Evolutionary conservation across 2,113 vertebrate species (phyloP), one percentile per base, ranked within the genome.

Genomic region (Pelmatolapia mariae): DNA sequence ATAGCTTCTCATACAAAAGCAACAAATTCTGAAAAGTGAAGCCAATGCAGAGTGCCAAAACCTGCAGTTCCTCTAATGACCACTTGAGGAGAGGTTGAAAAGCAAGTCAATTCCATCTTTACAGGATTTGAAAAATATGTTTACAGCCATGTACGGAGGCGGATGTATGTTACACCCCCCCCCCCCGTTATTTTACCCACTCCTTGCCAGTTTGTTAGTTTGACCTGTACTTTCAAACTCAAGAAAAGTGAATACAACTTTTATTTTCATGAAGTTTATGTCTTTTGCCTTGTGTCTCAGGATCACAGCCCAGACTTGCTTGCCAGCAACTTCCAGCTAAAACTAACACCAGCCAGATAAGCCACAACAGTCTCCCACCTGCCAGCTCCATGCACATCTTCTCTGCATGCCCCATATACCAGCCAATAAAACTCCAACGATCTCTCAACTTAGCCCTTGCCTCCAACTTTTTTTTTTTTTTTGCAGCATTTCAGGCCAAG

Each of bases 161-260:
- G 9, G n/a, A n/a, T n/a, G n/a, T n/a, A n/a, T n/a, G n/a, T n/a
- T n/a, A n/a, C 22, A 11, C 45, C 45, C 3, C 18, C 18, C 3
- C 7, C 1, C 7, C 1, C 8, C 1, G 2, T n/a, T 0, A 2
- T 45, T 45, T 73, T 26, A 45, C 6, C 10, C 8, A 29, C 24
- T 47, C 16, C 40, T 19, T 1, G 6, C 24, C 43, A 50, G 43
- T 76, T 3, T 47, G 43, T 45, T 73, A 45, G 15, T 76, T 47
- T 76, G 24, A 47, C 43, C 15, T 73, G 68, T 45, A 29, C 3
- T 50, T 11, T 50, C 4, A 29, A 76, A 76, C 71, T 76, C 10
- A 29, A 50, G 71, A 50, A 31, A 50, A 76, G 10, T 47, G 16
- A 47, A 76, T 76, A 5, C 10, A 78, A 47, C 24, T 78, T 50